These are phyloP conservation scores for Vespertilio murinus DNA, from an alignment of 2,797 vertebrate genomes.

Conservation along the genomic window DNA sequence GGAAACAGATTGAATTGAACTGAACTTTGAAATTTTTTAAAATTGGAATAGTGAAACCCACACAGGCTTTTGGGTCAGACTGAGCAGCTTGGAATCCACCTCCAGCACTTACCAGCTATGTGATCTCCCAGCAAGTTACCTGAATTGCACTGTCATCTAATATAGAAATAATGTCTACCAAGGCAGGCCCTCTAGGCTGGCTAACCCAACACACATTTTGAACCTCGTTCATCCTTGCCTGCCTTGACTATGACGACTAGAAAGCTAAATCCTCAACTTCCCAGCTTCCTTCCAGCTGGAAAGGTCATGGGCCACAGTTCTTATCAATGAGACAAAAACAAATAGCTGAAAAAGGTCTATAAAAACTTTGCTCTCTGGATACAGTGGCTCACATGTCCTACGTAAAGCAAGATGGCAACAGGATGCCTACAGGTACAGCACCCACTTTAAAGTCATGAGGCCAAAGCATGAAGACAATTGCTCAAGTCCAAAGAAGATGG, in stretches of 20 bases:
- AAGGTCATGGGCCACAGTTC: not conserved
- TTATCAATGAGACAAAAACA: not conserved
- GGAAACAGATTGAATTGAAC: not conserved
- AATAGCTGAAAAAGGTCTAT: not conserved
- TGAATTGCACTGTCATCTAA: not conserved
- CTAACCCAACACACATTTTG: not conserved
- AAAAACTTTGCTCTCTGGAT: not conserved
- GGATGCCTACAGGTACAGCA: not conserved
- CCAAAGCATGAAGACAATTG: not conserved
- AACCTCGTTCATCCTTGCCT: not conserved
- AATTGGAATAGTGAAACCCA: not conserved
- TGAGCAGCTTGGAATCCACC: not conserved
- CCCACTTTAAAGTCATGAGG: not conserved
- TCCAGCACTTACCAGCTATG: not conserved
- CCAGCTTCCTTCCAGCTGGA: not conserved
- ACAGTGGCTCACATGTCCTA: not conserved
- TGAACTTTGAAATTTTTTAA: slow-evolving; percentile 6
- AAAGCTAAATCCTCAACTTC: not conserved
- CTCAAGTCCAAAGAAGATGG: not conserved
- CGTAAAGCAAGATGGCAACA: not conserved
- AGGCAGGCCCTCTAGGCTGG: not conserved
- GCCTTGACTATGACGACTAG: not conserved
- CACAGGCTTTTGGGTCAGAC: not conserved
- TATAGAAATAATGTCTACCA: not conserved
- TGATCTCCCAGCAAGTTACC: not conserved